Percentiles rank a stretch among this genome's conserved stretches.
These are phyloP conservation scores for Catocala fraxini DNA, from an alignment of 2,888 invertebrate species.

Conservation along the genomic window DNA sequence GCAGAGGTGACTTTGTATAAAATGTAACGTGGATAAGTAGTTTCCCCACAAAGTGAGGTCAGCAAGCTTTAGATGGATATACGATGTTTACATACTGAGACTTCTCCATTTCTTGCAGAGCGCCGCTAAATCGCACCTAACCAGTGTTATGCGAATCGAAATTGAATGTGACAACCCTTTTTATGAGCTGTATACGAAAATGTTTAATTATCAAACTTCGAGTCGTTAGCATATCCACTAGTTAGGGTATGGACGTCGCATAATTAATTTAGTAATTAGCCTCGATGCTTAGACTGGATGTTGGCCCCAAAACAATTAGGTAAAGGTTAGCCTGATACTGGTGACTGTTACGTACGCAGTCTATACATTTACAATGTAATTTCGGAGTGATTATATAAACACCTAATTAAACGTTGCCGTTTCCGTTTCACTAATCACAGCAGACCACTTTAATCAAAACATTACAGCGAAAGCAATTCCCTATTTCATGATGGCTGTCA, in stretches of 20 bases:
- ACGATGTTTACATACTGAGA: conserved; percentile 7
- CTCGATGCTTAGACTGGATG: background rate
- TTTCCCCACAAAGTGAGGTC: conserved; percentile 5
- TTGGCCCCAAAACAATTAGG: background rate
- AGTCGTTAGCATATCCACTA: background rate
- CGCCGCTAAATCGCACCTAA: too few relatives aligned
- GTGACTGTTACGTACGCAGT: background rate
- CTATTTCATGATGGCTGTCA: conserved; percentile 80
- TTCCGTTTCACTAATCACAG: conserved; percentile 64
- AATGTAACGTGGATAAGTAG: conserved; percentile 9
- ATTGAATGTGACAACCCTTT: too few relatives aligned
- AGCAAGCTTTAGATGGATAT: conserved; percentile 4
- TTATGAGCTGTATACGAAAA: too few relatives aligned
- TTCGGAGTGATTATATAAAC: background rate
- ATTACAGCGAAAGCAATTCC: conserved; percentile 66
- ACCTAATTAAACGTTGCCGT: conserved; percentile 3
- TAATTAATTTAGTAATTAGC: conserved; percentile 5
- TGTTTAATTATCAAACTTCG: background rate
- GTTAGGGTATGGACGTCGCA: background rate
- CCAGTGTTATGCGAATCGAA: too few relatives aligned
- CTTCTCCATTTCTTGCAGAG: background rate
- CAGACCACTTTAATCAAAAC: conserved; percentile 76
- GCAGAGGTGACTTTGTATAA: conserved; percentile 3
- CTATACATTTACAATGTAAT: background rate
- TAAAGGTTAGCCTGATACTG: background rate